Conservation (phyloP, 2,888 invertebrate species). For the Sturmia bella region DNA sequence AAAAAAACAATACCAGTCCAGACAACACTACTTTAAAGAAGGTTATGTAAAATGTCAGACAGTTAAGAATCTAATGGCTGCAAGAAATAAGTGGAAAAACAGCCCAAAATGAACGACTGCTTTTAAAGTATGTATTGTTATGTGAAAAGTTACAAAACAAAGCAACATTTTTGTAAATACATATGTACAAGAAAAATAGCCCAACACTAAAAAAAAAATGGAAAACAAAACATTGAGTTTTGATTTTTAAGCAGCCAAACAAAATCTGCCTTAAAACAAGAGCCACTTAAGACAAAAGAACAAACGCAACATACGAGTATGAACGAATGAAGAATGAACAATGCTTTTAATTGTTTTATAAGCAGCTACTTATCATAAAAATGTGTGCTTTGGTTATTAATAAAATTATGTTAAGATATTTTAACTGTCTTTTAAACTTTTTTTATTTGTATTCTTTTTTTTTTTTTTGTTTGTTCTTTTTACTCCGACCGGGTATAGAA, state of each 20-base stretch:
- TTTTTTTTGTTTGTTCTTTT: too few species aligned
- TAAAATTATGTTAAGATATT: constrained; percentile 34
- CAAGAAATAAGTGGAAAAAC: constrained; percentile 60
- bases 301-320: background rate
- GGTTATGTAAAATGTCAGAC: constrained; percentile 81
- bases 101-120: constrained; percentile 36
- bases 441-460: constrained; percentile 46
- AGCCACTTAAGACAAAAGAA: constrained; percentile 18
- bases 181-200: constrained; percentile 3
- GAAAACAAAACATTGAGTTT: constrained; percentile 18
- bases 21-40: constrained; percentile 72
- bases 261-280: background rate
- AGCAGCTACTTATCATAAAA: constrained; percentile 8
- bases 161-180: constrained; percentile 5
- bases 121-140: constrained; percentile 49
- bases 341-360: background rate
- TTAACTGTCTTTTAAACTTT: constrained; percentile 16
- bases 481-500: too few species aligned
- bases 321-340: too few species aligned
- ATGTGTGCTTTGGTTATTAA: constrained; percentile 32
- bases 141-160: constrained; percentile 54
- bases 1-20: constrained; percentile 29
- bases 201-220: background rate
- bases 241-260: too few species aligned
- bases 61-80: constrained; percentile 80